Base-by-base conservation (phyloP, 2,113 vertebrate species). In the Cervus canadensis region DNA sequence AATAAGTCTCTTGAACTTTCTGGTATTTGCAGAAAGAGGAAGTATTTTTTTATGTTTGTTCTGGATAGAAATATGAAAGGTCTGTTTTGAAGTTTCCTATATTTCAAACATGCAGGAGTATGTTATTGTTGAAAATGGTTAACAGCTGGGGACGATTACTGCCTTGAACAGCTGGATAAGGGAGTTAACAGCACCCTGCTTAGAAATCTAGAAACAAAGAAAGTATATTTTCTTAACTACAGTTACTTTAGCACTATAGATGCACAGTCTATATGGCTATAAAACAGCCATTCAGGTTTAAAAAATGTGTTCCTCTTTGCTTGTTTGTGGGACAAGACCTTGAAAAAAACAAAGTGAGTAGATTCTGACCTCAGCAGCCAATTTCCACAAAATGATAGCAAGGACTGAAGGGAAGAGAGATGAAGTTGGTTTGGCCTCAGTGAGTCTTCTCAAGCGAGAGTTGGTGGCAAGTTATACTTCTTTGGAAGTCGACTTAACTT, bases 21-120 rank as follows among this genome's bases (percentile, higher is more conserved):
- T 45, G 36, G n/a, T 87, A 76, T 92, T 97, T 52, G 81, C 2
- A 83, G 74, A 76, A 96, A 96, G 71, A 91, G n/a, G 52, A 45
- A 91, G 30, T 89, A 30, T 98, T 97, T 94, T 98, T 94, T 97
- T 21, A 23, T 93, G 10, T 90, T 97, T n/a, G 95, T 52, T 87
- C 23, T 26, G 54, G 82, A 28, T 4, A 76, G 36, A 94, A 92
- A 76, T 30, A 33, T 40, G 57, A 95, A 97, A 97, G 45, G 30
- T 7, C n/a, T 89, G 82, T 97, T 87, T 85, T 92, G 83, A 89
- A 95, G 48, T 96, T 98, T 98, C 92, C 8, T 3, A 3, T 64
- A 97, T 96, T 95, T 95, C 33, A 93, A 71, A 87, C 40, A 56
- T 36, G 57, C 26, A 64, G 50, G 87, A 95, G 13, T 95, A 76